Conservation (phyloP, 2,888 invertebrate species). For the Drosophila ustulata region DNA sequence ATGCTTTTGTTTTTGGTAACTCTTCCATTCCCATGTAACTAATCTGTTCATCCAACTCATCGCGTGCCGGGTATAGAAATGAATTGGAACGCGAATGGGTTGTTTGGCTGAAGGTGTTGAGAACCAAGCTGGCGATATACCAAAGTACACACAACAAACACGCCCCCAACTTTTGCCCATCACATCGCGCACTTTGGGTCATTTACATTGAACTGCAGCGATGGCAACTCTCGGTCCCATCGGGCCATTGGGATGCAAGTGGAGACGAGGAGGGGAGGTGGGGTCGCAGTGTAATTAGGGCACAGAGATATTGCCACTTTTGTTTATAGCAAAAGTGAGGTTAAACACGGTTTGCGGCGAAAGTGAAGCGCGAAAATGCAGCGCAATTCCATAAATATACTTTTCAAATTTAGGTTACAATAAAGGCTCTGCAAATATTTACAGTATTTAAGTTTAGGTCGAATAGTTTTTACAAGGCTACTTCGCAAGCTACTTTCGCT, state of each 20-base stretch:
- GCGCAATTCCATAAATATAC: background rate
- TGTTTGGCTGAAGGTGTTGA: slow-evolving; percentile 48
- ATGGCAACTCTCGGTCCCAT: slow-evolving; percentile 15
- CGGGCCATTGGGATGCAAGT: too few species aligned
- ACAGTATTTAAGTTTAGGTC: background rate
- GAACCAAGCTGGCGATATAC: slow-evolving; percentile 23
- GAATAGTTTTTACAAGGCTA: background rate
- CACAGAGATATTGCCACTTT: slow-evolving; percentile 14
- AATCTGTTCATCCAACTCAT: background rate
- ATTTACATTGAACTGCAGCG: slow-evolving; percentile 33
- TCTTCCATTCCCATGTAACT: too few species aligned
- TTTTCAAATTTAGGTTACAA: background rate
- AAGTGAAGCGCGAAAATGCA: slow-evolving; percentile 7
- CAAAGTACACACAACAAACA: slow-evolving; percentile 6
- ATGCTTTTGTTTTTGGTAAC: too few species aligned
- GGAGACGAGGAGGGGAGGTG: background rate
- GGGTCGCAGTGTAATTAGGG: slow-evolving; percentile 23
- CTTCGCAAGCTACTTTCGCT: background rate
- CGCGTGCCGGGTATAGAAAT: slow-evolving; percentile 43
- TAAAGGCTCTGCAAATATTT: background rate
- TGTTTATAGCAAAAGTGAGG: slow-evolving; percentile 14
- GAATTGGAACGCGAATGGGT: slow-evolving; percentile 70
- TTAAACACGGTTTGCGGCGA: slow-evolving; percentile 15
- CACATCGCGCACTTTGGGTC: background rate
- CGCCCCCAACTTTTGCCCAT: background rate